Evolutionary conservation across 2,888 invertebrate genomes (phyloP).

Genomic region (Metallyticus violacea): DNA sequence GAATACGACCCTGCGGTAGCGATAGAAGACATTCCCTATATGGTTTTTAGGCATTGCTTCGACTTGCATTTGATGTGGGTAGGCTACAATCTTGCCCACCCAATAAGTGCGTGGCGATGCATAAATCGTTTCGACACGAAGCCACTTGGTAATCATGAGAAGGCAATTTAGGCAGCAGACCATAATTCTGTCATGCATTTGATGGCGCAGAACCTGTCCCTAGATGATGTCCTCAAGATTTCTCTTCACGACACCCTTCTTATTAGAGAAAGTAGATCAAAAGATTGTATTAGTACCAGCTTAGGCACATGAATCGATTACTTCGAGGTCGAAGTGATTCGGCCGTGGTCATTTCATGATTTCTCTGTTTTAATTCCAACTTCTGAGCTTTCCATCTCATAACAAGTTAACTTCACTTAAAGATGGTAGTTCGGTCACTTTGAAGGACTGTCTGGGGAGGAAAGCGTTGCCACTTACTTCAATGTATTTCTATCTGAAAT

Average conservation of each 20-base stretch:
- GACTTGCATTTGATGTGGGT: neutral
- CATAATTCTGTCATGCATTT: neutral
- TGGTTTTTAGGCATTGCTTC: neutral
- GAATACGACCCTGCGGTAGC: too few species aligned
- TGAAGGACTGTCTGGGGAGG: neutral
- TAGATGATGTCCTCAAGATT: neutral
- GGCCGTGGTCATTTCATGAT: neutral
- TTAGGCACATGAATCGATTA: neutral
- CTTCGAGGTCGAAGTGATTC: neutral
- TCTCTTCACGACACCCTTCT: neutral
- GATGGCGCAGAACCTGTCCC: neutral
- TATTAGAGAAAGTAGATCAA: neutral
- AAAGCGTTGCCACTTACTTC: neutral
- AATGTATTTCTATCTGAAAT: neutral
- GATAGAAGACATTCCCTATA: neutral
- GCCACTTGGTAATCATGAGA: neutral
- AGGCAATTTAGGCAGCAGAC: neutral
- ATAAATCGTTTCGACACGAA: neutral
- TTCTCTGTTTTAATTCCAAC: neutral
- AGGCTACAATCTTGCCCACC: neutral
- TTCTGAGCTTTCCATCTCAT: neutral
- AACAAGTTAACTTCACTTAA: neutral
- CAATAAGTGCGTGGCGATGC: neutral
- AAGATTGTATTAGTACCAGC: neutral
- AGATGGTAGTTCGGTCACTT: neutral